Conservation (phyloP, 2,888 invertebrate species). For the Netelia fuscicornis region DNA sequence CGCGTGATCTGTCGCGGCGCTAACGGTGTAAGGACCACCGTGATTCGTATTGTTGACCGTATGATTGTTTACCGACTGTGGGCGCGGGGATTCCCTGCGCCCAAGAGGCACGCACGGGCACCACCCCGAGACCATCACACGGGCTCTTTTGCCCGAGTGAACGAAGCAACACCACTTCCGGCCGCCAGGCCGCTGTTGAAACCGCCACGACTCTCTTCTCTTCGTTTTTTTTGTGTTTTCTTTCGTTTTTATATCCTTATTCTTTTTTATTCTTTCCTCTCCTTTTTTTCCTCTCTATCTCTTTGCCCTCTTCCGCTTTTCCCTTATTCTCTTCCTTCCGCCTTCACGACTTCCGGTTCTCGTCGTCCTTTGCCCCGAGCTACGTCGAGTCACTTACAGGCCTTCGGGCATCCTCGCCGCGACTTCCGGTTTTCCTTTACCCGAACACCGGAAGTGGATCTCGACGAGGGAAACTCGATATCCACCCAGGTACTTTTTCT, state of each 20-base stretch:
- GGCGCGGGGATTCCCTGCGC: constrained; percentile 83
- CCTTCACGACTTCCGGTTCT: constrained; percentile 37
- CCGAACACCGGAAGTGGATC: background rate
- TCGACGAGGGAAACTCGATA: constrained; percentile 50
- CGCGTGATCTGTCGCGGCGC: constrained; percentile 82
- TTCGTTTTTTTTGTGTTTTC: constrained; percentile 6
- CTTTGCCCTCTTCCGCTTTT: constrained; percentile 20
- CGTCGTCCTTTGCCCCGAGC: constrained; percentile 31
- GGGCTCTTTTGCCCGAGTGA: constrained; percentile 76
- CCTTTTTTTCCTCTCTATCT: constrained; percentile 27
- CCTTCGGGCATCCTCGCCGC: constrained; percentile 60
- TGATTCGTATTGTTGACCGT: constrained; percentile 71
- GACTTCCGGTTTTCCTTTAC: constrained; percentile 44
- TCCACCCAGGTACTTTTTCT: constrained; percentile 46
- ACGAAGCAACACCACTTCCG: constrained; percentile 70
- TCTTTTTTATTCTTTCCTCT: constrained; percentile 7
- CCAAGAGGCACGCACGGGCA: constrained; percentile 86
- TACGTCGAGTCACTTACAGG: constrained; percentile 64
- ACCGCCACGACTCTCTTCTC: constrained; percentile 56
- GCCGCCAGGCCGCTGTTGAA: constrained; percentile 66
- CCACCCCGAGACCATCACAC: constrained; percentile 85
- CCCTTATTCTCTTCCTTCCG: constrained; percentile 11
- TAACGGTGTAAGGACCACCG: constrained; percentile 82
- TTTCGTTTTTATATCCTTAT: background rate
- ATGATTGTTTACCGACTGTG: constrained; percentile 75